Evolutionary conservation across 2,888 invertebrate genomes (phyloP), one percentile per base, ranked within the genome.

Genomic region (Drosophila prostipennis): DNA sequence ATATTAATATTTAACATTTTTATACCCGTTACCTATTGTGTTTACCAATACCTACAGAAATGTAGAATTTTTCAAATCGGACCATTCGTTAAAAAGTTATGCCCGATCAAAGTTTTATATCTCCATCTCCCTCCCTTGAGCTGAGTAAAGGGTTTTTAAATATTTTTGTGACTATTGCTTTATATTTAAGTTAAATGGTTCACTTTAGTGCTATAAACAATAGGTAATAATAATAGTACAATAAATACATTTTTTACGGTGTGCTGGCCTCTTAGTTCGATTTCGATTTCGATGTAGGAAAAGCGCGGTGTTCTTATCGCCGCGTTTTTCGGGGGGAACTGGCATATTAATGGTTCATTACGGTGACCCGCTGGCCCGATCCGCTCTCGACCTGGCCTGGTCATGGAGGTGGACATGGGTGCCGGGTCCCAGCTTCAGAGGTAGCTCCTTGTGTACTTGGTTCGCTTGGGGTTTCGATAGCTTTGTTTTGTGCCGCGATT

Each of bases 311-410:
- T 45, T 67, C 84, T 80, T 84, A 84, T 80, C 84, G 78, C 45
- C 32, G 16, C 32, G 51, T 54, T 53, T 68, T 57, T 58, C 11
- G 58, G 58, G 72, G 64, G 69, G 72, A 75, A 76, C 78, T 79
- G 60, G 74, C 87, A 82, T 82, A 85, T 82, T 82, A 82, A 82
- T 87, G 87, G 82, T 87, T 82, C 87, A 81, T 84, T 87, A 84
- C 87, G 79, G 77, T 81, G 82, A 87, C 82, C 82, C 52, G 80
- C 70, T 85, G 79, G 82, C 82, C 69, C 74, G 74, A 76, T 71
- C 73, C 57, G 55, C 26, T 16, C 13, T 43, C 56, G 34, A 54
- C 46, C 58, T 32, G 48, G 52, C 45, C 36, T 57, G 49, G 40
- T 53, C 53, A 43, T 14, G 57, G 55, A 55, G 55, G 37, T 36